Evolutionary conservation across 2,113 vertebrate species (phyloP).

Genomic region (Myrmecobius fasciatus): DNA sequence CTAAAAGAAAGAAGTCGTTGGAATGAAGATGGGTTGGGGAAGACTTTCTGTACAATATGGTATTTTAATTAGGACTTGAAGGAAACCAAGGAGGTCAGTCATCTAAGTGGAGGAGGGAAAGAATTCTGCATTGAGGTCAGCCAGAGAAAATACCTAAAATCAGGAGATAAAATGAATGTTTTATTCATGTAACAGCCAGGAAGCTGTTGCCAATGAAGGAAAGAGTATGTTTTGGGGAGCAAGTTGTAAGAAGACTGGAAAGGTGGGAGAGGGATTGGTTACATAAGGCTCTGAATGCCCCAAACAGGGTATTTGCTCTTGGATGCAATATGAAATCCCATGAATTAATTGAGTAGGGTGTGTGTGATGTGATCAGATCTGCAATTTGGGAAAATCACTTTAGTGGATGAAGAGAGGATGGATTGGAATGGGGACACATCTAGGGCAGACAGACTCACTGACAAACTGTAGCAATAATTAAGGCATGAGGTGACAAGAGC

Average conservation of each 20-base stretch:
- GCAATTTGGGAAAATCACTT: too few species aligned
- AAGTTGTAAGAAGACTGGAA: background rate
- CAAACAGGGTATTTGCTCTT: background rate
- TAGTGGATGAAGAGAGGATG: too few species aligned
- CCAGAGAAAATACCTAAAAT: background rate
- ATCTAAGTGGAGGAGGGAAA: background rate
- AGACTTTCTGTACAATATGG: too few species aligned
- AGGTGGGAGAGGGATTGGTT: background rate
- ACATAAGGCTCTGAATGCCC: background rate
- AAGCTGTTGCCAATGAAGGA: background rate
- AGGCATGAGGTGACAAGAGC: too few species aligned
- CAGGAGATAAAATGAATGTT: background rate
- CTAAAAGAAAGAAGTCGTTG: background rate
- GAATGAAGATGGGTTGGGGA: too few species aligned
- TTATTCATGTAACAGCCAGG: background rate
- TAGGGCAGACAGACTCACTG: too few species aligned
- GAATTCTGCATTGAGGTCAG: background rate
- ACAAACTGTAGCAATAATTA: too few species aligned
- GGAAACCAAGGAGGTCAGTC: background rate
- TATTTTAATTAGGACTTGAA: background rate
- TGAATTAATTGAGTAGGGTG: background rate
- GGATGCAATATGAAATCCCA: background rate
- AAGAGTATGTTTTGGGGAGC: background rate
- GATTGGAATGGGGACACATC: too few species aligned
- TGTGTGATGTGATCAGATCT: too few species aligned